phyloP scores from a whole-genome alignment of 2,888 invertebrate genomes.

The Lasioglossum villosulum region DNA sequence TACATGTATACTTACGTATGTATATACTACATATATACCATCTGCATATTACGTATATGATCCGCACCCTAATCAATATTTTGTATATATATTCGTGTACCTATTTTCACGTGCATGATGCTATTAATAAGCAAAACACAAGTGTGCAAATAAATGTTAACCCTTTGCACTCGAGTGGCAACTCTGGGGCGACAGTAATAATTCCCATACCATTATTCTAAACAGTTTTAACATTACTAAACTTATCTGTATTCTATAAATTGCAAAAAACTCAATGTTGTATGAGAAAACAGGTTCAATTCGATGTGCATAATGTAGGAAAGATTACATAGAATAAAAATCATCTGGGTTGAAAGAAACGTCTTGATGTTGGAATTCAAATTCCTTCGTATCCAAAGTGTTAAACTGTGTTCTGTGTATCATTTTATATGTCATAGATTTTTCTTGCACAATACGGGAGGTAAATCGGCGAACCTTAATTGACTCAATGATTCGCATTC shows the following conservation, averaged over 20 bases:
- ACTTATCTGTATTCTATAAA: too few relatives aligned
- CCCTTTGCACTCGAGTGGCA: too few relatives aligned
- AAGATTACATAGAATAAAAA: too few relatives aligned
- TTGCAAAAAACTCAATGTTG: too few relatives aligned
- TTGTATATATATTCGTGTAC: not conserved
- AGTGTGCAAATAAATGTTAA: not conserved
- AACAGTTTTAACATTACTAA: too few relatives aligned
- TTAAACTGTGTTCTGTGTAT: not conserved
- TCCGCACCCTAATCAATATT: conserved; percentile 9
- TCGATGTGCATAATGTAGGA: too few relatives aligned
- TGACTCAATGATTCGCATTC: not conserved
- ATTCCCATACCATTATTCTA: too few relatives aligned
- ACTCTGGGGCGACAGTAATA: too few relatives aligned
- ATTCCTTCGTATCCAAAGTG: too few relatives aligned
- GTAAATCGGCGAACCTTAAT: not conserved
- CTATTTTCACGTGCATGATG: not conserved
- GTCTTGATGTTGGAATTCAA: too few relatives aligned
- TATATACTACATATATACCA: not conserved
- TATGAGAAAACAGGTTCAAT: too few relatives aligned
- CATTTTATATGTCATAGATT: not conserved
- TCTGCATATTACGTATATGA: conserved; percentile 1
- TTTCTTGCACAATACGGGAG: not conserved
- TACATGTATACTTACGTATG: not conserved
- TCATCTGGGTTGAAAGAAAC: too few relatives aligned
- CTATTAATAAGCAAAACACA: not conserved